Conservation (phyloP, 2,113 vertebrate species). For the Pavo muticus region DNA sequence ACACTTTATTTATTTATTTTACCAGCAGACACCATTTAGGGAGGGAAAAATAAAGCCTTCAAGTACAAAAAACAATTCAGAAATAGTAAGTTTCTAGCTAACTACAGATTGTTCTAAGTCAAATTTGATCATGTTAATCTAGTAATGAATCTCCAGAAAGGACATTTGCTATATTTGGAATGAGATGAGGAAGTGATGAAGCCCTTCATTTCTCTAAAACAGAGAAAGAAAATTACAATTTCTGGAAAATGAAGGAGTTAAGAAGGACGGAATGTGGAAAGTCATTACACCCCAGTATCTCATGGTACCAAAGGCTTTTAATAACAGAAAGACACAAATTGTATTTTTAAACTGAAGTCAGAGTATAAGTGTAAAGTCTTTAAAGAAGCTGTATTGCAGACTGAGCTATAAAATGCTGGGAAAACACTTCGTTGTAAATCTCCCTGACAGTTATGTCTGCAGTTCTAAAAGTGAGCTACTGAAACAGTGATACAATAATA, state of each 20-base stretch:
- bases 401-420: slow-evolving; percentile 65
- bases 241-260: background rate
- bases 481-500: slow-evolving; percentile 77
- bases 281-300: background rate
- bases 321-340: slow-evolving; percentile 32
- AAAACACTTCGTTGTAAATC: slow-evolving; percentile 64
- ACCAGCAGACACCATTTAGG: too few species aligned
- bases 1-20: too few species aligned
- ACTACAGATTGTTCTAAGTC: too few species aligned
- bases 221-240: background rate
- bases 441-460: slow-evolving; percentile 71
- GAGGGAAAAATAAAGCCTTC: too few species aligned
- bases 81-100: too few species aligned
- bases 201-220: background rate
- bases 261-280: background rate
- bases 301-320: slow-evolving; percentile 8
- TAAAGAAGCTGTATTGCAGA: slow-evolving; percentile 68
- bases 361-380: slow-evolving; percentile 68
- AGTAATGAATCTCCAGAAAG: too few species aligned
- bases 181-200: background rate
- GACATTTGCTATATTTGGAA: too few species aligned
- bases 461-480: slow-evolving; percentile 77
- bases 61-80: too few species aligned
- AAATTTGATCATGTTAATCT: too few species aligned
- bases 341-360: slow-evolving; percentile 75